Base-by-base conservation (phyloP, 1,140 invertebrate genomes). In the Homalodisca vitripennis region DNA sequence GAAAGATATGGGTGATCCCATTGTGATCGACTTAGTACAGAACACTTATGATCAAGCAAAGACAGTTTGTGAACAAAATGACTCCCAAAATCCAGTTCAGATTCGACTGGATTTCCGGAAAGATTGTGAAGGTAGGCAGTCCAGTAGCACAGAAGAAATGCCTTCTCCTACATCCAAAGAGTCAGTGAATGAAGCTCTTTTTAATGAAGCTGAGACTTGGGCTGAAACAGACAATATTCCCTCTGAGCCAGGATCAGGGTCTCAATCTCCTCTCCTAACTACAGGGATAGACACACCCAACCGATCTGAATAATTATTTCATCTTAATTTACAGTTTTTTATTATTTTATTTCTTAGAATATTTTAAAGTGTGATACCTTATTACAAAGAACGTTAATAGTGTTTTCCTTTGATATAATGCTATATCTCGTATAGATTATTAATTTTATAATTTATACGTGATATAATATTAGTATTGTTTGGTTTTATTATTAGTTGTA, bases 11-110 rank as follows among this genome's bases (percentile, higher is more conserved):
- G 68, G 48, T 64, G 72, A 74, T 20, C 72, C 71, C 0, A 74
- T 72, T 22, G 74, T 74, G 3, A 74, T 73, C 24, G 72, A 74
- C 69, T 46, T 74, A 20, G 72, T 72, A 1, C 68, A 74, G 48
- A 73, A 74, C 57, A 66, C 53, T 48, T 70, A 62, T 27, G 55
- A 62, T 24, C 66, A 48, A 51, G 29, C 41, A 24, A 55, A 55
- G 47, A 14, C 60, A 2, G 41, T 48, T 13, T 34, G 26, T 27
- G 69, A 70, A 53, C 53, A 27, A 12, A 34, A 27, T n/a, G 69
- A 48, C 22, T 31, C 65, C 0, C 65, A 69, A 66, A 74, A 75
- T 66, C 74, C 72, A 32, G 71, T 73, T 29, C 71, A 75, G 67
- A 75, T 75, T 22, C 48, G 72, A 24, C 69, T 74, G 20, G 73